phyloP scores from a whole-genome alignment of 2,113 vertebrate genomes.

The Nothocercus julius region DNA sequence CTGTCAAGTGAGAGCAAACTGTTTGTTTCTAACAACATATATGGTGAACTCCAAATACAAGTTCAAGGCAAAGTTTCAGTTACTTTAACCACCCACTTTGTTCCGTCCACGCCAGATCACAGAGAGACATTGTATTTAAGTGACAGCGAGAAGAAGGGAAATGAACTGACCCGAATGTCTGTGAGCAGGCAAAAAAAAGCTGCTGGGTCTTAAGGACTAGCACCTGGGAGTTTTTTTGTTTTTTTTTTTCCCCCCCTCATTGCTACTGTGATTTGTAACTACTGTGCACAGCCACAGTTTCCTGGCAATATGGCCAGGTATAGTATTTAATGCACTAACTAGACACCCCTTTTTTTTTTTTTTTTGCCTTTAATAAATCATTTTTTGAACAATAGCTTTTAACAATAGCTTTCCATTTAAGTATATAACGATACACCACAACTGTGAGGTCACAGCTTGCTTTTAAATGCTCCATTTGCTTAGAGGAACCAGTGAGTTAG shows the following conservation, averaged over 20 bases:
- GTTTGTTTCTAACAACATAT: constrained; percentile 33
- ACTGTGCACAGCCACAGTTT: not conserved
- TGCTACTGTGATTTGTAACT: not conserved
- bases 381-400: not conserved
- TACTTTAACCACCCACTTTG: not conserved
- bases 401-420: not conserved
- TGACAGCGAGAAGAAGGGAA: not conserved
- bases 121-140: not conserved
- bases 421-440: not conserved
- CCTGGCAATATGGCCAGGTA: not conserved
- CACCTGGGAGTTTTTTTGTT: not conserved
- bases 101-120: not conserved
- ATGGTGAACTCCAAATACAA: not conserved
- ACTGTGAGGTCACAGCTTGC: not conserved
- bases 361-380: not conserved
- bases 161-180: not conserved
- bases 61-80: constrained; percentile 6
- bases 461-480: not conserved
- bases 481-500: not conserved
- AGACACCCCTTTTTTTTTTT: not conserved
- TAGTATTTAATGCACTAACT: fast-evolving
- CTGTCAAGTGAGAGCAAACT: constrained; percentile 47
- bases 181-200: not conserved
- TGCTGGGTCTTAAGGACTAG: not conserved
- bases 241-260: too few species aligned